These are phyloP conservation scores for Catalaphyllia jardinei DNA, from an alignment of 64 coral and sea anemone genomes.

Conservation along the genomic window DNA sequence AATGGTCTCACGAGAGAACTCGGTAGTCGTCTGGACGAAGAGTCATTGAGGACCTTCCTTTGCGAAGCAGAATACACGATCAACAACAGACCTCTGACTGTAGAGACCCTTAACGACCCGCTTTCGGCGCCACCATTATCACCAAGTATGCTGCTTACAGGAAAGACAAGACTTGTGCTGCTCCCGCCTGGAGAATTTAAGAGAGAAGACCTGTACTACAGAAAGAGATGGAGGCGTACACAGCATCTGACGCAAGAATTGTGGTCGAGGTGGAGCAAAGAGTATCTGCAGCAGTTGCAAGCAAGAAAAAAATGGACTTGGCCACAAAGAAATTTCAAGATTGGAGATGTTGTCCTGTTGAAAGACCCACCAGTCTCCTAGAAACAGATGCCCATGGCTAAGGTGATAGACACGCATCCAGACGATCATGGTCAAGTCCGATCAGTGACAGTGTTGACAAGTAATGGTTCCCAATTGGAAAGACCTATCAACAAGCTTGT, in stretches of 20 bases:
- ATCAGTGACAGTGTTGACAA: constrained; percentile 17
- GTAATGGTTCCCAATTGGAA: neutral
- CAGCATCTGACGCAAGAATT: constrained; percentile 59
- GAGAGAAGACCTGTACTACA: constrained; percentile 42
- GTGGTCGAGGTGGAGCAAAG: constrained; percentile 53
- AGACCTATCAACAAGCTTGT: neutral
- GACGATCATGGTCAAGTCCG: constrained; percentile 34
- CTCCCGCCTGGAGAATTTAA: constrained; percentile 50
- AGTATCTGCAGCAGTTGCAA: constrained; percentile 51
- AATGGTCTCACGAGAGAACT: constrained; percentile 24
- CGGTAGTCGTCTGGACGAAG: neutral
- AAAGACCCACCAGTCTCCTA: neutral
- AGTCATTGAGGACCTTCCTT: constrained; percentile 47
- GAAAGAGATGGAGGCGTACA: constrained; percentile 34
- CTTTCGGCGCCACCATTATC: constrained; percentile 34
- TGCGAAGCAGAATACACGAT: constrained; percentile 58
- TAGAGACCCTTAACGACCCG: constrained; percentile 51
- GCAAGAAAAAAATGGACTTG: constrained; percentile 16
- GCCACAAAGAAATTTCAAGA: constrained; percentile 17
- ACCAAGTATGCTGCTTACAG: constrained; percentile 55
- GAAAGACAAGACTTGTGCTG: constrained; percentile 37
- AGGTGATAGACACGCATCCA: neutral
- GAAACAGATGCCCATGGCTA: constrained; percentile 18
- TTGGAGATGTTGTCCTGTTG: constrained; percentile 39
- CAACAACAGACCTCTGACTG: constrained; percentile 60